Base-by-base conservation (phyloP, 2,888 invertebrate genomes). In the Diachrysia chrysitis region DNA sequence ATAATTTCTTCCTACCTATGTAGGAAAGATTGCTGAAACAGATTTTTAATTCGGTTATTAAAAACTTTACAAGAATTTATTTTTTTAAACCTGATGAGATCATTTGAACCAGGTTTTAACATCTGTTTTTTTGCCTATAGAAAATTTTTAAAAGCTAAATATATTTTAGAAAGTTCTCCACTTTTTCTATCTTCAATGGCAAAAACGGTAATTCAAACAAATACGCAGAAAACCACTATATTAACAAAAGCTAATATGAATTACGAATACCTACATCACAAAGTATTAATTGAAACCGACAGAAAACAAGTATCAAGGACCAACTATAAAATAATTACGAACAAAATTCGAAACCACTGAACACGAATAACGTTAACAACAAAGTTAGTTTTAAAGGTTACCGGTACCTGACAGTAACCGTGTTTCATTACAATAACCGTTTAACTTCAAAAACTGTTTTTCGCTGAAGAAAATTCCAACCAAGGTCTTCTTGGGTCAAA, bases 361-460 rank as follows among this genome's bases (percentile, higher is more conserved):
- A 21, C 48, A 51, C 19, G 10, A 19, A 19, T 12, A 17, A 5
- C 19, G 14, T 48, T 48, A n/a, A 42, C 16, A 42, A 42, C 48
- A 51, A 51, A 19, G 32, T 2, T 58, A 72, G 42, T 58, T 73
- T 67, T 62, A 25, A 37, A 59, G 51, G 58, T 64, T 56, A 64
- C 56, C 55, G 54, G 46, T 3, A 46, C 35, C 51, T 59, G 62
- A 48, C 53, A 66, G 57, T 17, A 4, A 35, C 63, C 46, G 46
- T 76, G 56, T 57, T 69, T 66, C 17, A 65, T 46, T 54, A 60
- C 37, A 66, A 59, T 73, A 60, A 66, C 62, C 54, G 62, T 63
- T 66, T 23, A 60, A 60, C 58, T 72, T n/a, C 23, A 71, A 55
- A 54, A 58, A 35, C 35, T n/a, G 55, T 21, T 35, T 32, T 58